Evolutionary conservation across 1,140 invertebrate species (phyloP), one percentile per base, ranked within the genome.

Genomic region (Chionoecetes opilio): DNA sequence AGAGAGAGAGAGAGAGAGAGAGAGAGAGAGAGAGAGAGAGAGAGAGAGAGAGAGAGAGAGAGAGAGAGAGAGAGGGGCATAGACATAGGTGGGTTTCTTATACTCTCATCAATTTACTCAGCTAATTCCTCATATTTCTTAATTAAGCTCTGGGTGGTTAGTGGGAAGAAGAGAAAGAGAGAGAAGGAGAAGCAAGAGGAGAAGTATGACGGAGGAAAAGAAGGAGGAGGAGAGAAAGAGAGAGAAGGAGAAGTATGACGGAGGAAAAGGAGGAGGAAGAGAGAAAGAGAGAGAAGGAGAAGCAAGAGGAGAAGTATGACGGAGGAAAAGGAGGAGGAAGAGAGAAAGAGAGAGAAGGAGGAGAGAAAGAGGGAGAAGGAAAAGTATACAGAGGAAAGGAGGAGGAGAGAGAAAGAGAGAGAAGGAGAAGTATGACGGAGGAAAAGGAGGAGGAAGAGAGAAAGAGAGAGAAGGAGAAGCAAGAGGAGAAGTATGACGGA

Each of bases 71-170:
- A 17, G 46, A 53, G 46, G 11, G 46, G 46, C 46, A 17, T 53
- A 53, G 46, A 53, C 11, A 17, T 9, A 53, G 21, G 46, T n/a
- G 63, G n/a, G 63, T 75, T 75, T n/a, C 63, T 26, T 11, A n/a
- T n/a, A 41, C 32, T 17, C 26, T 88, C 86, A 88, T 88, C 41
- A 88, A 88, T 88, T 41, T 41, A 88, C 35, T 37, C 35, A 8
- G 86, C 26, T 41, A 41, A 88, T n/a, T 88, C 86, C 41, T 88
- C 41, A 41, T 88, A 88, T 29, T 88, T 88, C 35, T 32, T 21
- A 88, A 88, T 88, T 88, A 88, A 88, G 35, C 26, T 37, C 41
- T 14, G 86, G 32, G 37, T 29, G 63, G 63, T 17, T 11, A 8
- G 32, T 9, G 32, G 86, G 86, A 17, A 29, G 37, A 8, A 26